These are phyloP conservation scores for Anarhynchus alexandrinus DNA, from an alignment of 2,113 vertebrate genomes.

Conservation along the genomic window DNA sequence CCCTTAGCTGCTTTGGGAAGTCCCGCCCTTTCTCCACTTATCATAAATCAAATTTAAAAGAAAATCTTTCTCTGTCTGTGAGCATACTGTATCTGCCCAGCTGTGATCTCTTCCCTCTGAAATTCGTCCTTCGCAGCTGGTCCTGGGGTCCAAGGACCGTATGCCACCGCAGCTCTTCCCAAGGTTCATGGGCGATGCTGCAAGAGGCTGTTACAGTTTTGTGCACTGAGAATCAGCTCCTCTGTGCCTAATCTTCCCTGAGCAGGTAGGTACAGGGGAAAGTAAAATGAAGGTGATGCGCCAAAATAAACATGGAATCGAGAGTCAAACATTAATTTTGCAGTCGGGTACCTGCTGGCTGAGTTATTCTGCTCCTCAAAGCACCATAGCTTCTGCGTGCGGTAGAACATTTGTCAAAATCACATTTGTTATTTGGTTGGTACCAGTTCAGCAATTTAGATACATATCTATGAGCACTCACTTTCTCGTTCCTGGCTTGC, in stretches of 20 bases:
- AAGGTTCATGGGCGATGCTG: background rate
- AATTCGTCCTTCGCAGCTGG: background rate
- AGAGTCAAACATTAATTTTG: background rate
- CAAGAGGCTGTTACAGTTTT: background rate
- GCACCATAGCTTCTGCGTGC: fast-evolving
- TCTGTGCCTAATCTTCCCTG: fast-evolving
- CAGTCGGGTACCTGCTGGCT: background rate
- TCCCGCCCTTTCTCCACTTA: constrained; percentile 28
- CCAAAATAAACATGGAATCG: background rate
- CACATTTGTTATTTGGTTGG: background rate
- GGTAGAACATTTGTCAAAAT: background rate
- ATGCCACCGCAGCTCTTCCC: fast-evolving
- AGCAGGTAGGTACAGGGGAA: background rate
- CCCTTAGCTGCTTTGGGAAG: constrained; percentile 61
- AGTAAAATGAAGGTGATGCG: background rate
- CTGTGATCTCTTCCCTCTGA: background rate
- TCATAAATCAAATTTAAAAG: constrained; percentile 55
- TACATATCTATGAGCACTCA: background rate
- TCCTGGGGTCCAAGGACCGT: background rate
- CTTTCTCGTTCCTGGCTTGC: background rate
- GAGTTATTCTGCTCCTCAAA: background rate
- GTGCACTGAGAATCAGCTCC: background rate
- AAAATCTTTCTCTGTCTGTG: background rate
- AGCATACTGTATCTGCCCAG: background rate
- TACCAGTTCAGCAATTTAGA: constrained; percentile 29